Conservation (phyloP, 1,140 invertebrate genomes). For the Orussus abietinus region DNA sequence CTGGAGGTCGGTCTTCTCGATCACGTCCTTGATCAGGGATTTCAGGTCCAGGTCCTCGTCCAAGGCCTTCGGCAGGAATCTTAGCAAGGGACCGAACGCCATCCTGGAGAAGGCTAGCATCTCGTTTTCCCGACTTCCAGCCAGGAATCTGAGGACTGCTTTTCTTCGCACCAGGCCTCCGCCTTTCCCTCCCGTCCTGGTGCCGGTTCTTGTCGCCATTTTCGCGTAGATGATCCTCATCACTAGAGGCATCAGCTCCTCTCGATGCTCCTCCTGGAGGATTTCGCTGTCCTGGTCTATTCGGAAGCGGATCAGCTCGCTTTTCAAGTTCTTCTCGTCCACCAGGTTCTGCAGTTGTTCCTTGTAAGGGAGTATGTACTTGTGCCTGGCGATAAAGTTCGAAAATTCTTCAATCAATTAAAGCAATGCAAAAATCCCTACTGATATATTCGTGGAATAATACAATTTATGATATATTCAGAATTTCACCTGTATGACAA, state of each 20-base stretch:
- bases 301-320: constrained; percentile 75
- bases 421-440: no score
- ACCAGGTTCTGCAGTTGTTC: constrained; percentile 72
- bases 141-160: constrained; percentile 79
- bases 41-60: constrained; percentile 38
- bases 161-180: constrained; percentile 67
- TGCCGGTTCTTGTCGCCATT: constrained; percentile 73
- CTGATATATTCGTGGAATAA: no score
- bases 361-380: constrained; percentile 73
- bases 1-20: constrained; percentile 56
- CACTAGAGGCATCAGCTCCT: constrained; percentile 73
- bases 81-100: constrained; percentile 72
- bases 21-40: constrained; percentile 50
- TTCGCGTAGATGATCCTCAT: constrained; percentile 87
- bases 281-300: constrained; percentile 66
- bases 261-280: constrained; percentile 70
- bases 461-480: no score
- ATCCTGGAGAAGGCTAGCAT: constrained; percentile 77
- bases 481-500: constrained; percentile 83
- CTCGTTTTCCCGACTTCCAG: constrained; percentile 74
- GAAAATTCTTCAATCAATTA: no score
- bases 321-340: constrained; percentile 84
- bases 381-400: no score
- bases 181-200: constrained; percentile 68
- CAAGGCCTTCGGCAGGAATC: constrained; percentile 58